Percentiles rank a stretch among this genome's conserved stretches.
Conservation (phyloP, 1,140 invertebrate species). For the Heliothis virescens region DNA sequence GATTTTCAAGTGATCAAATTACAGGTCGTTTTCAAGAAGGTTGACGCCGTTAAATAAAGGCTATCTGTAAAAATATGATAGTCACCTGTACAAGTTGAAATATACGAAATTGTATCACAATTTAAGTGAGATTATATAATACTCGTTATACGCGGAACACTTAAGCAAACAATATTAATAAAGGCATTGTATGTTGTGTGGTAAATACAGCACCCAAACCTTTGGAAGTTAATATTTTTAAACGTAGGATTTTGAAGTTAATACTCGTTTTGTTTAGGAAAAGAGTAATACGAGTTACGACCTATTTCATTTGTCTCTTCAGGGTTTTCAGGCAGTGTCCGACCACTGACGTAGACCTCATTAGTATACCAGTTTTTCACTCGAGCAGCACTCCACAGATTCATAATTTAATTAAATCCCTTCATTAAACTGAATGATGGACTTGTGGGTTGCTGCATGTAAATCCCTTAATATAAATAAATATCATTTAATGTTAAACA, state of each 20-base stretch:
- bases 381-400: constrained; percentile 25
- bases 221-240: constrained; percentile 35
- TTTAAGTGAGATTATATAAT: constrained; percentile 8
- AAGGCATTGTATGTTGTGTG: constrained; percentile 24
- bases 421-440: constrained; percentile 31
- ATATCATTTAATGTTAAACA: not conserved
- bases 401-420: constrained; percentile 38
- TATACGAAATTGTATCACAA: not conserved
- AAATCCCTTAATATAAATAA: not conserved
- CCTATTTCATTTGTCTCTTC: constrained; percentile 30
- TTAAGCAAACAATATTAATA: constrained; percentile 38
- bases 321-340: constrained; percentile 25
- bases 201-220: constrained; percentile 11
- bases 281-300: constrained; percentile 5
- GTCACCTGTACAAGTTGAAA: not conserved
- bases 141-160: constrained; percentile 3
- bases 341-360: not conserved
- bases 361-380: constrained; percentile 39
- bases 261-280: constrained; percentile 2
- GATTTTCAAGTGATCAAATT: constrained; percentile 27
- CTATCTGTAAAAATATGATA: not conserved
- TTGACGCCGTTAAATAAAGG: not conserved
- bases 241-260: not conserved
- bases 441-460: not conserved
- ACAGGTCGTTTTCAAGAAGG: not conserved